phyloP scores from a whole-genome alignment of 2,797 vertebrate genomes.

The Liasis olivaceus region DNA sequence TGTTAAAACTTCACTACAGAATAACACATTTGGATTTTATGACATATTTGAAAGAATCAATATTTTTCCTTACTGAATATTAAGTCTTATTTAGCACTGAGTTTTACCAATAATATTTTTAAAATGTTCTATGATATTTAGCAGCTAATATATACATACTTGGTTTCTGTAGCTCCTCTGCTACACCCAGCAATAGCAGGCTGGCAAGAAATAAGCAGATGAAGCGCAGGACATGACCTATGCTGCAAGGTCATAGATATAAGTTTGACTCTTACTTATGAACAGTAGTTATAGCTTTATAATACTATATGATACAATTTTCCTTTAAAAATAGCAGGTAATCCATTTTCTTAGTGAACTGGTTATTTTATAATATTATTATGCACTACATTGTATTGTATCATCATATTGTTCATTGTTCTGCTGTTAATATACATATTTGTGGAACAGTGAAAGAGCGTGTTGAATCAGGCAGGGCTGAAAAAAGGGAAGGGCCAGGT shows the following conservation, averaged over 20 bases:
- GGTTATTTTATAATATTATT: neutral
- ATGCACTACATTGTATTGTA: neutral
- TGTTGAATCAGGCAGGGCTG: neutral
- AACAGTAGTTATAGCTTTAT: neutral
- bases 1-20: neutral
- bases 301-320: neutral
- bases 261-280: neutral
- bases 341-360: neutral
- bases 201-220: neutral
- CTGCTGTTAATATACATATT: neutral
- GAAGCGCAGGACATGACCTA: neutral
- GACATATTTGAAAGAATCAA: neutral
- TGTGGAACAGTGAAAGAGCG: neutral
- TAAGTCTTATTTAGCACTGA: neutral
- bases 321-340: neutral
- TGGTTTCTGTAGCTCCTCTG: neutral
- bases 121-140: neutral
- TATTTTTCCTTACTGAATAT: neutral
- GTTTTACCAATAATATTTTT: neutral
- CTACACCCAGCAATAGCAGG: neutral
- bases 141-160: neutral
- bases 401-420: neutral
- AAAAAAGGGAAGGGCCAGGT: neutral
- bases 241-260: neutral
- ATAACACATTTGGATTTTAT: neutral